phyloP scores from a whole-genome alignment of 2,797 vertebrate species.

The Parauchenoglanis punctatus region DNA sequence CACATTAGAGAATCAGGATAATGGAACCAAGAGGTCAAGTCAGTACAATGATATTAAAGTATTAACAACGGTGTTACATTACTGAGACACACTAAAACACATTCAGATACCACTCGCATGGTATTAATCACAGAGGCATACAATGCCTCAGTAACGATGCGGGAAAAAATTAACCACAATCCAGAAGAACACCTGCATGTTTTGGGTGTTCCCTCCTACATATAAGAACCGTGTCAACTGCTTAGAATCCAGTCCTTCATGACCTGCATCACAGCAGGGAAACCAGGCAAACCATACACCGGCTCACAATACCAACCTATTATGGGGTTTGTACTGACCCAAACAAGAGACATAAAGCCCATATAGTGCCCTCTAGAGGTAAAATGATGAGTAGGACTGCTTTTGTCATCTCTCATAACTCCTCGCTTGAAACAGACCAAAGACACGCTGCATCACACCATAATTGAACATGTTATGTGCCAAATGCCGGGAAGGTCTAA shows the following conservation, averaged over 20 bases:
- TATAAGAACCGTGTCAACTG: not conserved
- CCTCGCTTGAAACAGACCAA: slow-evolving; percentile 18
- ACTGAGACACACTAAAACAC: not conserved
- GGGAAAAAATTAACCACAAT: not conserved
- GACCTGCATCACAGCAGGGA: not conserved
- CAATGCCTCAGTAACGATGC: not conserved
- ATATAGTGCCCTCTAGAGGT: slow-evolving; percentile 22
- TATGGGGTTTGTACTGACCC: not conserved
- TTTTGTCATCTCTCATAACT: not conserved
- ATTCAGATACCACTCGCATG: no score
- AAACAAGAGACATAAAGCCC: not conserved
- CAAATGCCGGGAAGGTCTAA: slow-evolving; percentile 46
- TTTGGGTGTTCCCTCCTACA: not conserved
- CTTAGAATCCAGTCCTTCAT: not conserved
- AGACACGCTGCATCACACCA: slow-evolving; percentile 7
- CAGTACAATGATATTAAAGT: no score
- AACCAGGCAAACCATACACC: not conserved
- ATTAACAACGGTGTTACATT: not conserved
- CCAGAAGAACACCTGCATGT: not conserved
- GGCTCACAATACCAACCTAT: not conserved
- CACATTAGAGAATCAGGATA: slow-evolving; percentile 23
- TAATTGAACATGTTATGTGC: slow-evolving; percentile 22
- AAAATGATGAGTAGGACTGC: not conserved
- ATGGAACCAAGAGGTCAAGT: not conserved
- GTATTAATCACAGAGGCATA: not conserved